A percentile compares a stretch with the other conserved stretches of the same genome.
These are phyloP conservation scores for Aphodius granarius DNA, from an alignment of 2,888 invertebrate species.

Conservation along the genomic window DNA sequence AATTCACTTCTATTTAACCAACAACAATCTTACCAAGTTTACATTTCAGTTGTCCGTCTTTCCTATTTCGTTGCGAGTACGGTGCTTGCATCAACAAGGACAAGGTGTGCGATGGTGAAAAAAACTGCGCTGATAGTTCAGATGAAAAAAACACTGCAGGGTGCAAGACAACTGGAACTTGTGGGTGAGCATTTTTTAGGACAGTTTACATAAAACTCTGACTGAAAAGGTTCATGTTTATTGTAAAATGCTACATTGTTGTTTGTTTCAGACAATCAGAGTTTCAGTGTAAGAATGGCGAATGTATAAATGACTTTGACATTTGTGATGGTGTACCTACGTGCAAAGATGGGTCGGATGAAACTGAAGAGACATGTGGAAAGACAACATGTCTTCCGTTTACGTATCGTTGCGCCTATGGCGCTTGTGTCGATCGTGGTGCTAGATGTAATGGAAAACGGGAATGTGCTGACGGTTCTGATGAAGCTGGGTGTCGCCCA, in stretches of 20 bases:
- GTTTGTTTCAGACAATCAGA: constrained; percentile 11
- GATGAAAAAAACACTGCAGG: constrained; percentile 18
- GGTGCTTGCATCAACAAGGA: constrained; percentile 43
- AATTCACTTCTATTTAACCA: not conserved
- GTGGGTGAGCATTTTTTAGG: constrained; percentile 4
- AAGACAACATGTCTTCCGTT: constrained; percentile 49
- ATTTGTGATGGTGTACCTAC: constrained; percentile 55
- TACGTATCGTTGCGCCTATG: constrained; percentile 56
- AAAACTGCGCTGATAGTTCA: constrained; percentile 56
- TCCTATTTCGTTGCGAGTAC: constrained; percentile 42
- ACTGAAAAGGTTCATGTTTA: too few species aligned
- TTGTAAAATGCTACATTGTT: too few species aligned
- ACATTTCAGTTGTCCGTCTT: constrained; percentile 37
- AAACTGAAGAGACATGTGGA: constrained; percentile 44
- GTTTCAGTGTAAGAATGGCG: constrained; percentile 46
- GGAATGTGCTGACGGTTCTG: constrained; percentile 58
- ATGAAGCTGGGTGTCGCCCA: constrained; percentile 45
- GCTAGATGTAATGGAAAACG: constrained; percentile 57
- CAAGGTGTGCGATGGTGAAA: constrained; percentile 16
- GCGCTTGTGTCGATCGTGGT: constrained; percentile 56
- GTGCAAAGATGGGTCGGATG: constrained; percentile 56
- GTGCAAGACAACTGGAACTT: not conserved
- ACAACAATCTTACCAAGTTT: not conserved
- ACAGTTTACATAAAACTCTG: too few species aligned
- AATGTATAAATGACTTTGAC: constrained; percentile 50